A percentile compares a stretch with the other conserved stretches of the same genome.
phyloP scores from a whole-genome alignment of 2,113 vertebrate genomes.

The Rallus limicola region DNA sequence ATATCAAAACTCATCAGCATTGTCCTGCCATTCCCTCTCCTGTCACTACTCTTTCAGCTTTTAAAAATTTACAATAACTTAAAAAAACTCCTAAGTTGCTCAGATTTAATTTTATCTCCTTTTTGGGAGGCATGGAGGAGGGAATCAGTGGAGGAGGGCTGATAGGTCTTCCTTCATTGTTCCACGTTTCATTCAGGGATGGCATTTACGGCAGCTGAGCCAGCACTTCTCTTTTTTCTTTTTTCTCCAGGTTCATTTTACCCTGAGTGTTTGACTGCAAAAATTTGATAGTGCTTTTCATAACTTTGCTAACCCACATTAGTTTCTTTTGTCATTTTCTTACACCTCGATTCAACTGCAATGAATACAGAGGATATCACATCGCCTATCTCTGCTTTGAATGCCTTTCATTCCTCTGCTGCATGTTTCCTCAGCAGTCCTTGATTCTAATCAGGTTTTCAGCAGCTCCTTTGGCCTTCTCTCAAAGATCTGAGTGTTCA shows the following conservation, averaged over 20 bases:
- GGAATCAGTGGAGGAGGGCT: not conserved
- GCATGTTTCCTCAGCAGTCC: not conserved
- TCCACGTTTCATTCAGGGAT: not conserved
- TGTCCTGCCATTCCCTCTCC: not conserved
- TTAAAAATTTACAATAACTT: not conserved
- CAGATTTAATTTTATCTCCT: not conserved
- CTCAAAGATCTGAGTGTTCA: not conserved
- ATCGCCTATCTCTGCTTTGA: not conserved
- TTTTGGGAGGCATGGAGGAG: not conserved
- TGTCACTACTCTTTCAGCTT: not conserved
- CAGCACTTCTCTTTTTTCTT: not conserved
- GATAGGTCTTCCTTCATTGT: not conserved
- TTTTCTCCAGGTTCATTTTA: not conserved
- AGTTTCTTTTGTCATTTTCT: not conserved
- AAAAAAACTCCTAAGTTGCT: not conserved
- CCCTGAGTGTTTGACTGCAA: not conserved
- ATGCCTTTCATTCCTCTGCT: not conserved
- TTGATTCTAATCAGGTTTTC: not conserved
- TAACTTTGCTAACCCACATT: not conserved
- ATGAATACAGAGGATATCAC: not conserved
- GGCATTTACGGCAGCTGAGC: not conserved
- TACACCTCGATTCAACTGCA: not conserved
- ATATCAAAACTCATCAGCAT: not conserved
- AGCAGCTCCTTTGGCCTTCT: not conserved
- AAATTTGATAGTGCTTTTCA: not conserved